These are phyloP conservation scores for Galbula dea DNA, from an alignment of 2,113 vertebrate species.

Conservation along the genomic window DNA sequence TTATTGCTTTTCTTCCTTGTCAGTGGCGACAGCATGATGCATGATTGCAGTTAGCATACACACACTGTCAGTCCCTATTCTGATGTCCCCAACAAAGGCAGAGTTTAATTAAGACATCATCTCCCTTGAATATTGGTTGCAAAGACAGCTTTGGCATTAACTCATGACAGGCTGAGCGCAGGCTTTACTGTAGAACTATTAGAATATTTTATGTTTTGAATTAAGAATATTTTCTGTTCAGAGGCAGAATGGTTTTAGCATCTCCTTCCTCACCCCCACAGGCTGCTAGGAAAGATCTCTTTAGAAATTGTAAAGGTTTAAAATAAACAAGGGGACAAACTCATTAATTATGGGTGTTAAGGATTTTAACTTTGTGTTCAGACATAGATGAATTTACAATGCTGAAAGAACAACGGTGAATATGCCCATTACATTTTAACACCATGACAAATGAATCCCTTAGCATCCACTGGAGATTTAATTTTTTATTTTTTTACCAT, in stretches of 20 bases:
- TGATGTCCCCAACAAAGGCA: not conserved
- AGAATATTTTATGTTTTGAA: not conserved
- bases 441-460: not conserved
- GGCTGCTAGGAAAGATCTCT: not conserved
- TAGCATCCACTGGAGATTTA: not conserved
- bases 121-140: not conserved
- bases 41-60: not conserved
- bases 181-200: not conserved
- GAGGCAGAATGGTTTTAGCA: not conserved
- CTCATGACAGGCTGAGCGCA: not conserved
- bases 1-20: not conserved
- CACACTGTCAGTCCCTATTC: not conserved
- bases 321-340: not conserved
- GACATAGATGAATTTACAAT: not conserved
- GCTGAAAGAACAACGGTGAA: not conserved
- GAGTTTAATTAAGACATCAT: conserved; percentile 26
- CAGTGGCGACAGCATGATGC: not conserved
- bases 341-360: not conserved
- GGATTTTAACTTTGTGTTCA: not conserved
- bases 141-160: not conserved
- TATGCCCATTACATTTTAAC: not conserved
- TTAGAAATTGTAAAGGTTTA: not conserved
- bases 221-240: not conserved
- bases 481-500: not conserved
- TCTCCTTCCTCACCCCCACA: not conserved